Conservation (phyloP, 2,797 vertebrate genomes). For the Eidolon dupreanum region DNA sequence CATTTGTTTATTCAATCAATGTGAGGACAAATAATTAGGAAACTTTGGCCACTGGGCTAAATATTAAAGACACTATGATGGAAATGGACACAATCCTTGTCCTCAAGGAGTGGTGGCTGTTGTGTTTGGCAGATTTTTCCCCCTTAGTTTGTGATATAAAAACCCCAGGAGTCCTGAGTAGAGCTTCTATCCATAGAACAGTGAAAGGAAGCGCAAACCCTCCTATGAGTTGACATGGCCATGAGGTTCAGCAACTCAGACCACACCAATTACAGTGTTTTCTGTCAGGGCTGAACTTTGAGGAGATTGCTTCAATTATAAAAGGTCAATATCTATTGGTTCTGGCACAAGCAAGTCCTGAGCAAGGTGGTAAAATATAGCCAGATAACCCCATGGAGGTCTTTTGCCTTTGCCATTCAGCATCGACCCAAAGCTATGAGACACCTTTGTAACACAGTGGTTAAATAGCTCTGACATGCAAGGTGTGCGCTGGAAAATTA, state of each 20-base stretch:
- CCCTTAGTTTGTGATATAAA: background rate
- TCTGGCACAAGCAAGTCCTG: conserved; percentile 46
- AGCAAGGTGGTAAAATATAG: conserved; percentile 52
- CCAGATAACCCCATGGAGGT: background rate
- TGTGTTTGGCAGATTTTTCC: background rate
- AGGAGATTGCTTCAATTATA: conserved; percentile 69
- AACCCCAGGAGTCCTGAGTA: background rate
- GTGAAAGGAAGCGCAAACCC: background rate
- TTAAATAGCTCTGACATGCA: background rate
- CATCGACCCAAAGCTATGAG: background rate
- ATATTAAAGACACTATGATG: background rate
- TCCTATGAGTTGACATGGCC: background rate
- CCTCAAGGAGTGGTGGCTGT: background rate
- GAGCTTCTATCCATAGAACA: background rate
- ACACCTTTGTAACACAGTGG: background rate
- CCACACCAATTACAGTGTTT: conserved; percentile 67
- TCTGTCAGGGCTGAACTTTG: conserved; percentile 73
- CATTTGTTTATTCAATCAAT: background rate
- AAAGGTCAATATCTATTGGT: conserved; percentile 72
- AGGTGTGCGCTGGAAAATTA: background rate
- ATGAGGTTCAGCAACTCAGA: conserved; percentile 34
- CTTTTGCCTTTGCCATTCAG: background rate
- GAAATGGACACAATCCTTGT: background rate
- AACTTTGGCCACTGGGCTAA: background rate
- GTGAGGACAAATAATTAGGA: background rate